These are phyloP conservation scores for Achlya flavicornis DNA, from an alignment of 2,888 invertebrate genomes.

Conservation along the genomic window DNA sequence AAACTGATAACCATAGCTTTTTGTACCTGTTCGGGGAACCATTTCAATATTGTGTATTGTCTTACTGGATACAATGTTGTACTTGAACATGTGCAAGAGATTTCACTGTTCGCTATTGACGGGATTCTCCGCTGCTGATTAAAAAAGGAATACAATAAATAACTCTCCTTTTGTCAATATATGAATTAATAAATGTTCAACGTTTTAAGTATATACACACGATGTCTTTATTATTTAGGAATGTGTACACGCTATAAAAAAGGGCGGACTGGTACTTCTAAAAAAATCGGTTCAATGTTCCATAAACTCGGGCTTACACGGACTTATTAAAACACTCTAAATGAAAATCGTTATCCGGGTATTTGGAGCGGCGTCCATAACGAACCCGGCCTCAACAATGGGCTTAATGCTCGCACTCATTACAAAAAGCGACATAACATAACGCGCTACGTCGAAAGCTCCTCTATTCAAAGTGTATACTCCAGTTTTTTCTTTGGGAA, in stretches of 20 bases:
- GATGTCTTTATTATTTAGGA: not conserved
- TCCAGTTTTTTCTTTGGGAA: constrained; percentile 79
- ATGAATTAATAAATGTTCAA: not conserved
- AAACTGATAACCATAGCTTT: constrained; percentile 51
- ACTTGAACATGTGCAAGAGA: constrained; percentile 67
- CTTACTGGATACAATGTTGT: constrained; percentile 43
- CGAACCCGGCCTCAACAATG: constrained; percentile 81
- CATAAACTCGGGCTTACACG: constrained; percentile 74
- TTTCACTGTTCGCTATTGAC: constrained; percentile 25
- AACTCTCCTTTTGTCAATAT: not conserved
- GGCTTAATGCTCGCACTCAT: constrained; percentile 83
- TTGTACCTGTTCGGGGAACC: constrained; percentile 63
- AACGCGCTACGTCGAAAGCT: constrained; percentile 82
- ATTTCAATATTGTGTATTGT: constrained; percentile 46
- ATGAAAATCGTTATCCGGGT: constrained; percentile 81
- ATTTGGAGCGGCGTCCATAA: constrained; percentile 81
- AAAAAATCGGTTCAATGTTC: constrained; percentile 48
- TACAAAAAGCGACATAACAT: constrained; percentile 84
- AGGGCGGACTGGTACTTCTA: constrained; percentile 9
- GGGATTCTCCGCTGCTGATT: not conserved
- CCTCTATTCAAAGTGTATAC: constrained; percentile 82
- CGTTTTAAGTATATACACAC: not conserved
- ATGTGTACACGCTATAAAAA: not conserved
- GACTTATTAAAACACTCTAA: constrained; percentile 82
- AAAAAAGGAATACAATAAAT: not conserved